phyloP scores from a whole-genome alignment of 1,140 invertebrate genomes.

The Calosoma granatense region DNA sequence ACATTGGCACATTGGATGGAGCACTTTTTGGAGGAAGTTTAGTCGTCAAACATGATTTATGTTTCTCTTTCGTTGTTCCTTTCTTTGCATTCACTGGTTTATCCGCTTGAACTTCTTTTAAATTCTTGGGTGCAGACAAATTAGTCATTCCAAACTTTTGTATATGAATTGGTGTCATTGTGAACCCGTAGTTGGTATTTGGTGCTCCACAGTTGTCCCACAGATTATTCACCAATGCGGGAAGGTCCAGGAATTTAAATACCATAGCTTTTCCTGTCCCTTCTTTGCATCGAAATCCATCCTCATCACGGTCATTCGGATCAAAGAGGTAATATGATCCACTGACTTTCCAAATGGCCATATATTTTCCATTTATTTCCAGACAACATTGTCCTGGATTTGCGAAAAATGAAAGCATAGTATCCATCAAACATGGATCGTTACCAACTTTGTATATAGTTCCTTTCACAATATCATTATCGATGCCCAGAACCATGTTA shows the following conservation, averaged over 20 bases:
- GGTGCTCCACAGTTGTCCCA: background rate
- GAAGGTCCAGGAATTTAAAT: background rate
- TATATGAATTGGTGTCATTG: background rate
- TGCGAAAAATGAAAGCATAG: background rate
- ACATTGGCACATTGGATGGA: background rate
- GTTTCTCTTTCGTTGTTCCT: background rate
- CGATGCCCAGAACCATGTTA: background rate
- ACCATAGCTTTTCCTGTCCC: background rate
- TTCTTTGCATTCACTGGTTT: background rate
- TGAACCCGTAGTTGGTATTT: background rate
- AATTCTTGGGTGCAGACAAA: background rate
- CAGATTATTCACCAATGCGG: background rate
- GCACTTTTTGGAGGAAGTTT: background rate
- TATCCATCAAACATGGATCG: background rate
- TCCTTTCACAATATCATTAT: background rate
- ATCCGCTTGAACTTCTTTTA: too few relatives aligned
- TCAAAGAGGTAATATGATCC: constrained; percentile 13
- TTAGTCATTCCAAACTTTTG: background rate
- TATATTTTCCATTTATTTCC: background rate
- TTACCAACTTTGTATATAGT: background rate
- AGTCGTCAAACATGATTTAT: background rate
- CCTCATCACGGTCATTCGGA: constrained; percentile 9
- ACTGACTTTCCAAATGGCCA: constrained; percentile 9
- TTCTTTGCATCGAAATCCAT: background rate
- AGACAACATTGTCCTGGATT: background rate